These are phyloP conservation scores for Epizoanthus illoricatus DNA, from an alignment of 92 coral and sea anemone species.

Conservation along the genomic window DNA sequence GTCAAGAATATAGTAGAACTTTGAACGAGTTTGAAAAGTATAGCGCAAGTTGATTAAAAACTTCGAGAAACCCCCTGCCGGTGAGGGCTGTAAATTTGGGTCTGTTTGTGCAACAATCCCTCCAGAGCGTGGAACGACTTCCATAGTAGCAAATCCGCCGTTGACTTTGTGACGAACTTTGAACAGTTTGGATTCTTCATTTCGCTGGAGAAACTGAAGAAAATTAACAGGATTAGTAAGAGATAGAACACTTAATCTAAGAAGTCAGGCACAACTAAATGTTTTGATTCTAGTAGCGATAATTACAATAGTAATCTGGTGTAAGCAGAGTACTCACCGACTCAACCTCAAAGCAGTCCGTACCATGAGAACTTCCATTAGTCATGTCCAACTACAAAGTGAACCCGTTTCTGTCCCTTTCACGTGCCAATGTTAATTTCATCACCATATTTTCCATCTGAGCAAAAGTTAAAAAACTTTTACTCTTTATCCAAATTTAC, in stretches of 20 bases:
- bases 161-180: conserved; percentile 76
- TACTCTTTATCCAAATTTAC: not conserved
- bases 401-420: not conserved
- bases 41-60: conserved; percentile 76
- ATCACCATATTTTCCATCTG: not conserved
- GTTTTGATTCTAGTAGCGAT: not conserved
- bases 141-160: conserved; percentile 71
- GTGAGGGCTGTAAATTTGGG: conserved; percentile 59
- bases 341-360: conserved; percentile 87
- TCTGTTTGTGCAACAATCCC: conserved; percentile 44
- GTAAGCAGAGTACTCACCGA: conserved; percentile 70
- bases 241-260: not conserved
- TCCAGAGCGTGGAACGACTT: conserved; percentile 62
- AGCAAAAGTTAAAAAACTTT: conserved; percentile 13
- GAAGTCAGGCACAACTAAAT: not conserved
- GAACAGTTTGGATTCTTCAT: conserved; percentile 78
- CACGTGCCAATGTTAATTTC: not conserved
- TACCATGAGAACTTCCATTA: conserved; percentile 64
- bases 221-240: not conserved
- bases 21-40: conserved; percentile 81
- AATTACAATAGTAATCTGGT: no score
- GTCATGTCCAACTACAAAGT: conserved; percentile 48
- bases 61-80: conserved; percentile 44
- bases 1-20: conserved; percentile 81
- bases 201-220: conserved; percentile 77